These are phyloP conservation scores for Lysiphlebus fabarum DNA, from an alignment of 1,140 invertebrate genomes.

Conservation along the genomic window DNA sequence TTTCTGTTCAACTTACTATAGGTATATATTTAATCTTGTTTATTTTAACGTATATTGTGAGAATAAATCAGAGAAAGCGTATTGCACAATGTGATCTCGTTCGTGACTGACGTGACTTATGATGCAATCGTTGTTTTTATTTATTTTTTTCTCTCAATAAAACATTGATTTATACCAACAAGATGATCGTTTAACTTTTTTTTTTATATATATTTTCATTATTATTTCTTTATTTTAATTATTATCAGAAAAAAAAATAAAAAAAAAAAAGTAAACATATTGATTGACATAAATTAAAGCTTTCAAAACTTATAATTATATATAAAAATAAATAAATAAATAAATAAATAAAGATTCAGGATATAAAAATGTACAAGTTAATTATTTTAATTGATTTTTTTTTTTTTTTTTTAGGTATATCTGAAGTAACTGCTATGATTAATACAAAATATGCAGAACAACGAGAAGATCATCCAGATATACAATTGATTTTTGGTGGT, in stretches of 20 bases:
- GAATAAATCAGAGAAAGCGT: constrained; percentile 40
- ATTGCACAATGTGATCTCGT: constrained; percentile 44
- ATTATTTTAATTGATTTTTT: no score
- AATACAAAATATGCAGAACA: constrained; percentile 77
- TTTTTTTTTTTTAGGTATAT: constrained; percentile 60
- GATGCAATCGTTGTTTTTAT: constrained; percentile 32
- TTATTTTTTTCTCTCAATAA: constrained; percentile 18
- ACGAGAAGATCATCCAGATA: constrained; percentile 73
- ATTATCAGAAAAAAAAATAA: no score
- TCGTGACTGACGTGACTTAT: constrained; percentile 33
- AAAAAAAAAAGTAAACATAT: no score
- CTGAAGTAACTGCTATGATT: constrained; percentile 78
- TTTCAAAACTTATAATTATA: no score
- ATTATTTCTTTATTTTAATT: constrained; percentile 3
- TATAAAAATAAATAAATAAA: not conserved
- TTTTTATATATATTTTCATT: not conserved
- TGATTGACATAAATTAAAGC: no score
- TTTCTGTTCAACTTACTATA: not conserved
- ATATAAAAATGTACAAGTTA: no score
- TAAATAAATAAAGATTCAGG: no score
- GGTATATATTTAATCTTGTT: not conserved
- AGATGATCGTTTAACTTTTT: not conserved
- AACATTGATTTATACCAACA: constrained; percentile 1
- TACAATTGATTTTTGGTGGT: constrained; percentile 82
- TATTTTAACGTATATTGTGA: constrained; percentile 1